Conservation (phyloP, 2,888 invertebrate species). For the Lasioglossum villosulum region DNA sequence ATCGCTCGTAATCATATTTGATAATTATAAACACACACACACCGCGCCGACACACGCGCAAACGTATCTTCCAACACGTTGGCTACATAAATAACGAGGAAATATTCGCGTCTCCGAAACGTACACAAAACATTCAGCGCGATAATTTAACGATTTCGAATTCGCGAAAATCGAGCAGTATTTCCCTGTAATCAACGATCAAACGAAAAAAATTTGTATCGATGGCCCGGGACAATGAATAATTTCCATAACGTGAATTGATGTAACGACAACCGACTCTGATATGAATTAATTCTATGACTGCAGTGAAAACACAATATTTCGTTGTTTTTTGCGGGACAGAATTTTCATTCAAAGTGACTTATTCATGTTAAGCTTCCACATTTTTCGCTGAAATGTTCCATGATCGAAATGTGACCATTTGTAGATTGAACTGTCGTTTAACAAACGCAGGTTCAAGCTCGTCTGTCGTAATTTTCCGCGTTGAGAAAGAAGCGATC, state of each 20-base stretch:
- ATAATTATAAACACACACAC: neutral
- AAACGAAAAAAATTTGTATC: neutral
- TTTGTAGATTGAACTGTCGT: neutral
- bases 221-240: neutral
- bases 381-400: neutral
- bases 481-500: neutral
- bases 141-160: neutral
- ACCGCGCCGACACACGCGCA: neutral
- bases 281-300: neutral
- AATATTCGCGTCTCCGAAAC: neutral
- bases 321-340: neutral
- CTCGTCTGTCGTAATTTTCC: neutral
- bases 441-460: neutral
- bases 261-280: neutral
- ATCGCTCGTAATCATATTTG: neutral
- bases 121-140: neutral
- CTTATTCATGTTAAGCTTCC: neutral
- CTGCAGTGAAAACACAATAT: neutral
- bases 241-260: neutral
- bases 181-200: neutral
- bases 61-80: neutral
- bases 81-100: neutral
- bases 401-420: neutral
- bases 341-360: neutral
- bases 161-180: neutral